These are phyloP conservation scores for Equus przewalskii DNA, from an alignment of 2,113 vertebrate species.

Conservation along the genomic window DNA sequence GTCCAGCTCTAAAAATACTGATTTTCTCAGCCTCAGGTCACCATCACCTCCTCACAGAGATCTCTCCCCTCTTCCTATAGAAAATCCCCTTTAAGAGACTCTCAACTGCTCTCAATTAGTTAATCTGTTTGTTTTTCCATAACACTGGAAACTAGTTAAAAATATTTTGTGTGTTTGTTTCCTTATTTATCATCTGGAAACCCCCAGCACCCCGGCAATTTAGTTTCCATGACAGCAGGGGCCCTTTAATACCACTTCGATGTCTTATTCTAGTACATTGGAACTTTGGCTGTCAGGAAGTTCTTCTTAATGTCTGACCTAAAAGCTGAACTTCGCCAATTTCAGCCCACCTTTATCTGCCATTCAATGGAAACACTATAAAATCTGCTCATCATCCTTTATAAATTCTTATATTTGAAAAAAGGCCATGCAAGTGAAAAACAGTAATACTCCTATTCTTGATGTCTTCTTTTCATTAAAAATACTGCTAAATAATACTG, in stretches of 20 bases:
- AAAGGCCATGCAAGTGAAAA: neutral
- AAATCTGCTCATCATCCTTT: neutral
- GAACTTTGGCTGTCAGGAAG: neutral
- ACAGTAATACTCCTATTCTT: neutral
- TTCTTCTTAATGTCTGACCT: neutral
- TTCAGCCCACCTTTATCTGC: neutral
- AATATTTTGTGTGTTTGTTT: neutral
- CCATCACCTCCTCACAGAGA: neutral
- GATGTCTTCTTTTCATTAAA: neutral
- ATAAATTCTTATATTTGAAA: neutral
- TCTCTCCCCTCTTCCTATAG: neutral
- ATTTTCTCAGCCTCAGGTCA: neutral
- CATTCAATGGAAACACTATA: neutral
- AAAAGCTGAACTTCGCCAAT: neutral
- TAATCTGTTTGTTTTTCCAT: neutral
- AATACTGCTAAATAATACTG: neutral
- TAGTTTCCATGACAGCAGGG: neutral
- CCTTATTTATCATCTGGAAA: neutral
- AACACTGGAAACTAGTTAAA: neutral
- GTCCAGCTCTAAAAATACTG: neutral
- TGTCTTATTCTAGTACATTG: neutral
- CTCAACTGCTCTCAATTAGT: neutral
- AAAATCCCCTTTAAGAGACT: neutral
- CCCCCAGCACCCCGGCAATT: accelerated
- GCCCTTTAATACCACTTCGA: neutral